Evolutionary conservation across 2,888 invertebrate genomes (phyloP).

Genomic region (Diachrysia chrysitis): DNA sequence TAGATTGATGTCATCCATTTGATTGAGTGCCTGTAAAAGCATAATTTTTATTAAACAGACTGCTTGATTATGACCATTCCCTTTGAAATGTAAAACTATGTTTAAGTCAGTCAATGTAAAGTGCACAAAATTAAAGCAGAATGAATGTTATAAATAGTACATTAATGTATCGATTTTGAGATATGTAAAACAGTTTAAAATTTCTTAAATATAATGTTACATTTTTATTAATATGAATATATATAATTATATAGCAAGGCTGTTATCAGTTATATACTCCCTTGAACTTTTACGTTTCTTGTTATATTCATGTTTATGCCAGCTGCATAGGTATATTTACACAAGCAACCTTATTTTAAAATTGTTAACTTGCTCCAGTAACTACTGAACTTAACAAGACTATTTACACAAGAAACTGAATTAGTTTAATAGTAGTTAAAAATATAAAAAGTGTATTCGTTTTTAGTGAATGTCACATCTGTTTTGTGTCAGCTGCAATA

Average conservation of each 20-base stretch:
- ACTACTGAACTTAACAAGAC: conserved; percentile 11
- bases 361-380: conserved; percentile 9
- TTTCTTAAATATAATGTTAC: conserved; percentile 15
- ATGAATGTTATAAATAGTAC: conserved; percentile 32
- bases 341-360: conserved; percentile 47
- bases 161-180: conserved; percentile 35
- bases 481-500: conserved; percentile 57
- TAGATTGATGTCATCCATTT: conserved; percentile 36
- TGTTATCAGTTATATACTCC: conserved; percentile 13
- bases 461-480: conserved; percentile 40
- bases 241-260: conserved; percentile 25
- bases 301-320: conserved; percentile 52
- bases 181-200: conserved; percentile 22
- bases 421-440: conserved; percentile 33
- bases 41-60: conserved; percentile 46
- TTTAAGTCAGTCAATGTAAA: conserved; percentile 65
- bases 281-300: conserved; percentile 46
- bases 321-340: conserved; percentile 54
- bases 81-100: conserved; percentile 55
- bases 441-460: conserved; percentile 38
- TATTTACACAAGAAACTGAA: conserved; percentile 21
- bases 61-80: conserved; percentile 68
- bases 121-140: conserved; percentile 73
- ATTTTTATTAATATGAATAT: conserved; percentile 33
- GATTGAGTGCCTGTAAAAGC: conserved; percentile 44